phyloP scores from a whole-genome alignment of 64 coral and sea anemone species.

The Dendronephthya gigantea region DNA sequence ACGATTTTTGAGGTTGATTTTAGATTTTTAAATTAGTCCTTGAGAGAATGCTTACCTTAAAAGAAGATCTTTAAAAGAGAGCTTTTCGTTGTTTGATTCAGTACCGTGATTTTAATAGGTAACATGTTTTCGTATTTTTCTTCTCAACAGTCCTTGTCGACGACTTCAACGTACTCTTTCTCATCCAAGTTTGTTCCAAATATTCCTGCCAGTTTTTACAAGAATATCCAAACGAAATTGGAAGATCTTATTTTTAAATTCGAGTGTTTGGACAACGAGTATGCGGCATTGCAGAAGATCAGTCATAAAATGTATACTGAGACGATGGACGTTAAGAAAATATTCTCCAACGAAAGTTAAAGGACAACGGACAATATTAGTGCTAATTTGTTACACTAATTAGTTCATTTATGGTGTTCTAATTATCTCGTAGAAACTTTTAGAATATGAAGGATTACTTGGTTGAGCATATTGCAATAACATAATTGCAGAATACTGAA shows the following conservation, averaged over 20 bases:
- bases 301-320: neutral
- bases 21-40: neutral
- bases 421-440: neutral
- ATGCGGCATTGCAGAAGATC: neutral
- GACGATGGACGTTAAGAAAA: neutral
- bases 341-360: neutral
- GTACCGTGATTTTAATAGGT: no score
- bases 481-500: no score
- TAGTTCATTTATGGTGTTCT: no score
- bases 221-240: neutral
- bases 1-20: neutral
- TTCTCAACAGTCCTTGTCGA: neutral
- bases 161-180: neutral
- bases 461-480: no score
- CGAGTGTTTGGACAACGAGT: constrained; percentile 9
- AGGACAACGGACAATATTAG: neutral
- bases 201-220: constrained; percentile 10
- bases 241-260: constrained; percentile 16
- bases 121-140: neutral
- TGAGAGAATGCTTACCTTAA: no score
- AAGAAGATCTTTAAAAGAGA: no score
- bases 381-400: no score
- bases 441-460: no score
- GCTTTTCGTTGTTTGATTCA: no score
- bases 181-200: constrained; percentile 7